These are phyloP conservation scores for Melinaea marsaeus DNA, from an alignment of 2,888 invertebrate species.

Conservation along the genomic window DNA sequence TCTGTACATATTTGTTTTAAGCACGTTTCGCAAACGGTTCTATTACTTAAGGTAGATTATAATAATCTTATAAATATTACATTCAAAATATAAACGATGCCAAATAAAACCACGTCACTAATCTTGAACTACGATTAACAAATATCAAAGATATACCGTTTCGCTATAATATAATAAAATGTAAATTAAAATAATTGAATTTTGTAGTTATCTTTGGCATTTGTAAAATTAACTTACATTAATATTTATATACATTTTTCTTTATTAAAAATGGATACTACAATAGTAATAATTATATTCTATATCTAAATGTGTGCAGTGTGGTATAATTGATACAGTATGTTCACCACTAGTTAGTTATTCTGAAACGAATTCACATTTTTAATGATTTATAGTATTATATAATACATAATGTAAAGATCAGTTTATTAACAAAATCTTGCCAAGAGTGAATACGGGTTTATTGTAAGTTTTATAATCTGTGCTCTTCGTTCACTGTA, in stretches of 20 bases:
- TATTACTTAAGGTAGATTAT: too few relatives aligned
- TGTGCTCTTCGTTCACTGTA: constrained; percentile 15
- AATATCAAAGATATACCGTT: too few relatives aligned
- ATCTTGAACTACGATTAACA: too few relatives aligned
- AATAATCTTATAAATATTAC: too few relatives aligned
- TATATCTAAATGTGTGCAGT: constrained; percentile 7
- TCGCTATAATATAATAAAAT: too few relatives aligned
- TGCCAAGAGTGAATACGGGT: constrained; percentile 6
- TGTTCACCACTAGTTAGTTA: neutral
- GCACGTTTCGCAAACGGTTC: too few relatives aligned
- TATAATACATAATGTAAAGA: neutral
- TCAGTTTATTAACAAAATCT: neutral
- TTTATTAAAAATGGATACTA: neutral
- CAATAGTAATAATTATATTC: constrained; percentile 6
- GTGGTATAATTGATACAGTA: constrained; percentile 5
- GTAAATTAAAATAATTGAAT: too few relatives aligned
- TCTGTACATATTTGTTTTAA: constrained; percentile 16
- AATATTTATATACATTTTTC: constrained; percentile 13
- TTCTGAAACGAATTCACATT: neutral
- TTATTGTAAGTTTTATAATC: constrained; percentile 7
- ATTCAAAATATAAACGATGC: too few relatives aligned
- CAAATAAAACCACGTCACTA: too few relatives aligned
- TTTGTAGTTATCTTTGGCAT: constrained; percentile 10
- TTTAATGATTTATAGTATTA: neutral
- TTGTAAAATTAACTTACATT: constrained; percentile 13